Percentiles rank a stretch among this genome's conserved stretches.
These are phyloP conservation scores for Ispidina lecontei DNA, from an alignment of 2,797 vertebrate genomes.

Conservation along the genomic window DNA sequence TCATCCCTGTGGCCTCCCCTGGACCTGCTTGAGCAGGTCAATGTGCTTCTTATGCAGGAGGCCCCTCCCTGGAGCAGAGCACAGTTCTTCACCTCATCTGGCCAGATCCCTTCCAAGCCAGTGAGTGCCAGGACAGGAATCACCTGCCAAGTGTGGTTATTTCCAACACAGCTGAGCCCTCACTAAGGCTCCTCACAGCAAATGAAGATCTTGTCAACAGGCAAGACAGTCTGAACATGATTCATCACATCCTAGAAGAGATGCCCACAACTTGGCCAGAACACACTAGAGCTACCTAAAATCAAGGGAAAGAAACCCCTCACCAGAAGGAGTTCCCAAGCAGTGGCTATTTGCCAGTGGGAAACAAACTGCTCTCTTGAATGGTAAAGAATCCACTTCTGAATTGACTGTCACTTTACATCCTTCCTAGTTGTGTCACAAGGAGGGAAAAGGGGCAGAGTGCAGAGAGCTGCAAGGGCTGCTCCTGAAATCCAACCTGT, in stretches of 20 bases:
- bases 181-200: not conserved
- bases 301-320: not conserved
- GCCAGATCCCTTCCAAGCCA: not conserved
- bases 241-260: not conserved
- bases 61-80: not conserved
- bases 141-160: not conserved
- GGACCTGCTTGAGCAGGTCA: not conserved
- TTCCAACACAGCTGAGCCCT: not conserved
- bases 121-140: not conserved
- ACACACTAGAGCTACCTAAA: not conserved
- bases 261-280: not conserved
- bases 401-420: not conserved
- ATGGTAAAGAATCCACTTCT: not conserved
- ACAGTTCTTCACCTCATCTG: not conserved
- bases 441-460: not conserved
- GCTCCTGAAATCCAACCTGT: not conserved
- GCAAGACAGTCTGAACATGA: not conserved
- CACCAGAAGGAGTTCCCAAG: not conserved
- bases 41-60: not conserved
- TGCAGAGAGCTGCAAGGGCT: not conserved
- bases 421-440: not conserved
- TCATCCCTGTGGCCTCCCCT: too few species aligned
- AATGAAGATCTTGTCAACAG: not conserved
- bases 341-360: rapidly evolving
- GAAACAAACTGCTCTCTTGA: not conserved